Evolutionary conservation across 2,113 vertebrate species (phyloP).

Genomic region (Seriola rivoliana): DNA sequence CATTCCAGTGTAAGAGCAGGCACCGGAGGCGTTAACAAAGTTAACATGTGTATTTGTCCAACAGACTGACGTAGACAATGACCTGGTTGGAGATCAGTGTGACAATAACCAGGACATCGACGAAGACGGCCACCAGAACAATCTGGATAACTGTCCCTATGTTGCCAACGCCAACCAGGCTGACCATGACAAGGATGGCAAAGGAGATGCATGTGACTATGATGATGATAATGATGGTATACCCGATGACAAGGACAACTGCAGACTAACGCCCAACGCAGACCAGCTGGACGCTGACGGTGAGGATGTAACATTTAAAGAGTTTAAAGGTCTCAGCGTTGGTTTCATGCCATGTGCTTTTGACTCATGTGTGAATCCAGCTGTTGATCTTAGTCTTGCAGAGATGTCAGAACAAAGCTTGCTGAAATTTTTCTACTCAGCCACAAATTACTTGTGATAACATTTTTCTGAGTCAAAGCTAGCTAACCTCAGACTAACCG

Average conservation of each 20-base stretch:
- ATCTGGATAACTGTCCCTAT: constrained; percentile 97
- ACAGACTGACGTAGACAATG: constrained; percentile 93
- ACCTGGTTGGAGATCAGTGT: constrained; percentile 96
- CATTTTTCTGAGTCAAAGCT: neutral
- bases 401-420: neutral
- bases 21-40: neutral
- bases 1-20: neutral
- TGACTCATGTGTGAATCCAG: neutral
- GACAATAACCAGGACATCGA: constrained; percentile 98
- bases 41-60: constrained; percentile 19
- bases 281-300: constrained; percentile 92
- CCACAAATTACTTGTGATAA: neutral
- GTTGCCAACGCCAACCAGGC: constrained; percentile 96
- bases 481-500: neutral
- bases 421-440: neutral
- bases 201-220: constrained; percentile 95
- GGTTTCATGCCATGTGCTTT: neutral
- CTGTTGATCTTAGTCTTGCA: neutral
- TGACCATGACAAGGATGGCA: constrained; percentile 95
- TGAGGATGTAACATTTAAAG: constrained; percentile 72
- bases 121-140: constrained; percentile 98
- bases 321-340: neutral
- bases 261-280: constrained; percentile 92
- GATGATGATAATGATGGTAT: constrained; percentile 97
- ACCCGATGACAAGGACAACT: constrained; percentile 96